Conservation (phyloP, 2,113 vertebrate species). For the Hemiscyllium ocellatum region DNA sequence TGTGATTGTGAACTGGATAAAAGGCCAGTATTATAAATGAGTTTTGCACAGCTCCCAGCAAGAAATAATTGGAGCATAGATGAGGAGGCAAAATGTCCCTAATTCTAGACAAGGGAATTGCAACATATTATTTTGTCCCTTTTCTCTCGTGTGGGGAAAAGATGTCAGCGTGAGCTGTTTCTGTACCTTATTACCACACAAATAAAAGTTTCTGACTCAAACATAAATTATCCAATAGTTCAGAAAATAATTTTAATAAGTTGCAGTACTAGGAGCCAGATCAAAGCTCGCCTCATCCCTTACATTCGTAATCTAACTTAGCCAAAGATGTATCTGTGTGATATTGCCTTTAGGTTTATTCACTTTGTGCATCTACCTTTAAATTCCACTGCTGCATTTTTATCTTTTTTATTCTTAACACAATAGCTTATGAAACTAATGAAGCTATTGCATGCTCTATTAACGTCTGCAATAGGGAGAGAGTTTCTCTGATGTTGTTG, state of each 20-base stretch:
- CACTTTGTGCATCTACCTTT: background rate
- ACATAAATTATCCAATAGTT: background rate
- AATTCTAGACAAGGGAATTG: background rate
- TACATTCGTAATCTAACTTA: background rate
- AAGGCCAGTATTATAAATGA: background rate
- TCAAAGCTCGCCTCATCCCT: background rate
- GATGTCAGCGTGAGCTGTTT: background rate
- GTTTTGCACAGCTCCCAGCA: background rate
- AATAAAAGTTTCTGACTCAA: background rate
- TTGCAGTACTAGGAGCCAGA: background rate
- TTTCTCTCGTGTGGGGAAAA: background rate
- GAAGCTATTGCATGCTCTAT: background rate
- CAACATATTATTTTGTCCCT: background rate
- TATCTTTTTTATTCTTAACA: background rate
- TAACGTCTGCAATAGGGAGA: background rate
- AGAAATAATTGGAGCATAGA: background rate
- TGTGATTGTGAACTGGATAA: background rate
- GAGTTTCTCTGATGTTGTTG: background rate
- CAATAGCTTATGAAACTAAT: background rate
- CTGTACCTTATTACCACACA: background rate
- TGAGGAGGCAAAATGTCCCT: background rate
- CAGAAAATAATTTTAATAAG: background rate
- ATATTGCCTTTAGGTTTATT: background rate
- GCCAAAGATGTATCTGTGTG: background rate
- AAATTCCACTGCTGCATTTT: background rate